Evolutionary conservation across 2,113 vertebrate species (phyloP).

Genomic region (Theropithecus gelada): DNA sequence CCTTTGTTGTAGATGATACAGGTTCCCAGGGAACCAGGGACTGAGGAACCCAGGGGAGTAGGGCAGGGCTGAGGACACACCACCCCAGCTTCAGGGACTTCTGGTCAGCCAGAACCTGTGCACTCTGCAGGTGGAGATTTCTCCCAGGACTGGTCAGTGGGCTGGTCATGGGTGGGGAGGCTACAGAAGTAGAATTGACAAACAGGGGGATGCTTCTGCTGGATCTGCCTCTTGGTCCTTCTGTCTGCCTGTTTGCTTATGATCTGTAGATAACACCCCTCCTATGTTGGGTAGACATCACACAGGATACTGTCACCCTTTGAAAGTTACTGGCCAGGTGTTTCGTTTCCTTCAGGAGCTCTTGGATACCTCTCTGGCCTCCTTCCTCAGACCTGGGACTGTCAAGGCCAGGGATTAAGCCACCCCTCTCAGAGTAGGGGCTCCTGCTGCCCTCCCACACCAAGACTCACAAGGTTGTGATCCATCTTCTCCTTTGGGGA

Average conservation of each 20-base stretch:
- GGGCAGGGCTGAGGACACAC: not conserved
- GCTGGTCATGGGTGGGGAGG: not conserved
- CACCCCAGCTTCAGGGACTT: not conserved
- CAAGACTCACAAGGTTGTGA: not conserved
- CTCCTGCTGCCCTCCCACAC: not conserved
- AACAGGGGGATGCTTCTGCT: not conserved
- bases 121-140: not conserved
- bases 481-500: not conserved
- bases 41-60: not conserved
- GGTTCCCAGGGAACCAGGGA: not conserved
- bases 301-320: slow-evolving; percentile 3
- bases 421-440: not conserved
- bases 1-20: not conserved
- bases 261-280: not conserved
- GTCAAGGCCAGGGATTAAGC: not conserved
- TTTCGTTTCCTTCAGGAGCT: not conserved
- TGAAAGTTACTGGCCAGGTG: not conserved
- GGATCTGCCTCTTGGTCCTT: not conserved
- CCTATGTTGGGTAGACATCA: not conserved
- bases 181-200: not conserved
- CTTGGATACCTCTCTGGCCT: not conserved
- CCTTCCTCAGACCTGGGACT: not conserved
- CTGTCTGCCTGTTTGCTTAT: not conserved
- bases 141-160: not conserved
- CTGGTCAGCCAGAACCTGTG: not conserved